Base-by-base conservation (phyloP, 2,888 invertebrate species). In the Parasteatoda lunata region DNA sequence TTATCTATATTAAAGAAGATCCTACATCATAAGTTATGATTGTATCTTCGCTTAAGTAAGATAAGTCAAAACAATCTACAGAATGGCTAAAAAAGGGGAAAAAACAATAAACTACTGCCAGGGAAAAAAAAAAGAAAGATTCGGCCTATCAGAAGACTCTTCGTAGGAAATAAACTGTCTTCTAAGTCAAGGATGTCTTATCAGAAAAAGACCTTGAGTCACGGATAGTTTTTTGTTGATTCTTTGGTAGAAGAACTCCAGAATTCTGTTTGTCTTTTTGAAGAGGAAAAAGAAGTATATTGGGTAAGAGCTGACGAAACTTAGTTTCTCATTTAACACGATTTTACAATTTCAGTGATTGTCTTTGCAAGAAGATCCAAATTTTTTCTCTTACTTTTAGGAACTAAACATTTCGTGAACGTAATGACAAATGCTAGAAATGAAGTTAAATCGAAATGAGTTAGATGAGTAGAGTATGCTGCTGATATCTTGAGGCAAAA, bases 251-350 rank as follows among this genome's bases (percentile, higher is more conserved):
- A 13, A 51, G 8, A 52, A 72, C 54, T 69, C 51, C 9, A 64
- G 65, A 72, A 72, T 80, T 66, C 47, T 81, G 69, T 81, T 81
- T 81, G 54, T 75, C 68, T 81, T 75, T 81, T 75, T 81, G 68
- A 75, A 81, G 81, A 68, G 52, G 73, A 59, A 59, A 59, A 59
- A 59, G 30, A 8, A 59, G 59, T 59, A 59, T 13, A 59, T 6
- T 11, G 59, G 8, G 9, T 7, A n/a, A 59, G 30, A 30, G 30
- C 30, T 30, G 30, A 2, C 30, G 30, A 30, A 30, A 30, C 30
- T 30, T 30, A 30, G 30, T 30, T 30, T 30, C 30, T 30, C 30
- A 30, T 30, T 30, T 30, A 30, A 30, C 30, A 30, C 30, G 30
- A 30, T 30, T 30, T 30, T 30, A 30, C 30, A 30, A 30, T 30